Evolutionary conservation across 2,113 vertebrate genomes (phyloP).

Genomic region (Tretioscincus oriximinensis): DNA sequence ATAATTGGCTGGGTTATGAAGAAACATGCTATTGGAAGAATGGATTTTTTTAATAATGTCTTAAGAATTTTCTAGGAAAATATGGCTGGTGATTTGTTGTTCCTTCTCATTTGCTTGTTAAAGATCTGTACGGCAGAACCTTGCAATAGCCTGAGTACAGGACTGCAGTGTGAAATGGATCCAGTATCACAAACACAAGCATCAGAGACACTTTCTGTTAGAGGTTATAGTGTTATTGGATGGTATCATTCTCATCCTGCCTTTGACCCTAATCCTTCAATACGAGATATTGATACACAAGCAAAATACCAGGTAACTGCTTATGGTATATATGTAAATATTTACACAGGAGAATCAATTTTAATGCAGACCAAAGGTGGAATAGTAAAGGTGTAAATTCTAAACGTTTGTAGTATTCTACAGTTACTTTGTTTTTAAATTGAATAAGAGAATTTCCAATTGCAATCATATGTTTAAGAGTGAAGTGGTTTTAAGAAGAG

Average conservation of each 20-base stretch:
- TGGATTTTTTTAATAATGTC: neutral
- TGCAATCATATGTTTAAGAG: no score
- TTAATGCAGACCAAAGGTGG: fast-evolving
- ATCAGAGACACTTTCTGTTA: slow-evolving; percentile 82
- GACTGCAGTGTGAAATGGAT: slow-evolving; percentile 98
- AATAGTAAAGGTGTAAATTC: fast-evolving
- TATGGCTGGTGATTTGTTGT: neutral
- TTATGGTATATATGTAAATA: fast-evolving
- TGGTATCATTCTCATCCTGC: slow-evolving; percentile 98
- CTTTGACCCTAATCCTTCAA: slow-evolving; percentile 92
- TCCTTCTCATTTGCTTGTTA: slow-evolving; percentile 21
- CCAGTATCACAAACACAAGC: slow-evolving; percentile 94
- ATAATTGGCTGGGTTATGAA: neutral
- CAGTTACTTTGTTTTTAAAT: neutral
- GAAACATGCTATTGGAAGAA: neutral
- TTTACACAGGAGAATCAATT: fast-evolving
- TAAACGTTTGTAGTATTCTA: neutral
- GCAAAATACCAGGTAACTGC: slow-evolving; percentile 91
- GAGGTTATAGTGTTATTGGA: slow-evolving; percentile 87
- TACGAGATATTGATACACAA: slow-evolving; percentile 94
- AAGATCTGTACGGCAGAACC: slow-evolving; percentile 92
- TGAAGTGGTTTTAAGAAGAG: no score
- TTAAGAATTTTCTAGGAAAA: neutral
- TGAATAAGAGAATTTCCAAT: neutral
- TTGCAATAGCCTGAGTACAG: slow-evolving; percentile 94